Evolutionary conservation across 2,888 invertebrate genomes (phyloP), one percentile per base, ranked within the genome.

Genomic region (Ditula angustiorana): DNA sequence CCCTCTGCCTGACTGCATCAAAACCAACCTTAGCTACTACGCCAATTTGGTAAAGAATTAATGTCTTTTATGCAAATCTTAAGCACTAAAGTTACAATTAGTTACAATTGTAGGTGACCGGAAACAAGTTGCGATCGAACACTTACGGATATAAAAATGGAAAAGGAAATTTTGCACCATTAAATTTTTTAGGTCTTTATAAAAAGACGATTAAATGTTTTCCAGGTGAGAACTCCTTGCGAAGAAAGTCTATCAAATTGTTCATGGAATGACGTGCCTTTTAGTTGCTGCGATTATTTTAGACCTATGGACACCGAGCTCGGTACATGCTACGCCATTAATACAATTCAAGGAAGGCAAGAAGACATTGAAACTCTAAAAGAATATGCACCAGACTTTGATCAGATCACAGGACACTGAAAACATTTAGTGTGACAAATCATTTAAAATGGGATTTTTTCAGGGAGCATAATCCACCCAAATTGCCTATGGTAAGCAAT

Each of bases 231-330:
- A 26, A 95, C 94, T 72, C 86, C 84, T 41, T 96, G 96, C 70
- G 75, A 83, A 11, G 90, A 94, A 41, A 92, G 94, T 0, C 82
- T 96, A 55, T 76, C 85, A 1, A 90, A 90, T 61, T 96, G 96
- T 73, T 87, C 88, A 24, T 95, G 96, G 96, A 95, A 95, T 73
- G 87, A 88, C 0, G 75, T 83, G 19, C 76, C 80, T 2, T 96
- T 96, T 71, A 93, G 94, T 41, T 96, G 96, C 74, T 96, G 96
- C 76, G 83, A 89, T 55, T 94, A 94, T 78, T 96, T 96, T 71
- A 87, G 90, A 58, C 91, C 92, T 11, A 89, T 96, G 82, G 94
- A 95, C 69, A 95, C 96, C 0, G 96, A 96, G 77, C 79, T 96
- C 53, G 96, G 96, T 0, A 88, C 90, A 52, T 96, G 96, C 75